Evolutionary conservation across 2,797 vertebrate genomes (phyloP), one percentile per base, ranked within the genome.

Genomic region (Epinephelus awoara): DNA sequence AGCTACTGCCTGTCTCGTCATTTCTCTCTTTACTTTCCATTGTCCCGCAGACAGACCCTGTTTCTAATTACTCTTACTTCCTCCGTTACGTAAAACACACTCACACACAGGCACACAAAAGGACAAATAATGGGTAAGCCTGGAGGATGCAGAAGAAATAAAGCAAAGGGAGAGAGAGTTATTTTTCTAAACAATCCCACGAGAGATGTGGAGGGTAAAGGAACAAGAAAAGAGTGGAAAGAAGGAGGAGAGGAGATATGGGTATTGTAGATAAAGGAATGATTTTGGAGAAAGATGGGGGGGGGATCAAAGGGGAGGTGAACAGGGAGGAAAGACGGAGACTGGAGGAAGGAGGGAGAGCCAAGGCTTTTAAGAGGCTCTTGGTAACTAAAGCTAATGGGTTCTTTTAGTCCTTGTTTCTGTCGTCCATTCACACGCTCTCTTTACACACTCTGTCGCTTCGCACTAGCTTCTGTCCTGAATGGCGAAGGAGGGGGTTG

Each of bases 61-160:
- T 76, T 83, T 85, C 74, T 85, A 89, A 91, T 89, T 86, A 87
- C 77, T 55, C 66, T 44, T 67, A 85, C 84, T 84, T 92, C 77
- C 81, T 77, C 70, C 54, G 65, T 82, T 84, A 81, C 62, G 6
- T 82, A 87, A 52, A 84, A 69, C 77, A 75, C 76, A 80, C 50
- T 61, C 54, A 77, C 14, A 82, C 27, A 51, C 29, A 40, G 52
- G 49, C 19, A 75, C 44, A 65, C 42, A 59, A 34, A 70, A 55
- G 7, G 13, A 58, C 67, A 66, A 65, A 71, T 65, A 78, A 80
- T 52, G 47, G 51, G 9, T 21, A 49, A 72, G 74, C 79, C 79
- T 72, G 68, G 49, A 67, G 67, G 70, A 84, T 56, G 52, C 50
- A 85, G 27, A 56, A 67, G 63, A 80, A 75, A 69, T 42, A 62